These are phyloP conservation scores for Dugesia japonica DNA, from an alignment of 2,888 invertebrate species.

Conservation along the genomic window DNA sequence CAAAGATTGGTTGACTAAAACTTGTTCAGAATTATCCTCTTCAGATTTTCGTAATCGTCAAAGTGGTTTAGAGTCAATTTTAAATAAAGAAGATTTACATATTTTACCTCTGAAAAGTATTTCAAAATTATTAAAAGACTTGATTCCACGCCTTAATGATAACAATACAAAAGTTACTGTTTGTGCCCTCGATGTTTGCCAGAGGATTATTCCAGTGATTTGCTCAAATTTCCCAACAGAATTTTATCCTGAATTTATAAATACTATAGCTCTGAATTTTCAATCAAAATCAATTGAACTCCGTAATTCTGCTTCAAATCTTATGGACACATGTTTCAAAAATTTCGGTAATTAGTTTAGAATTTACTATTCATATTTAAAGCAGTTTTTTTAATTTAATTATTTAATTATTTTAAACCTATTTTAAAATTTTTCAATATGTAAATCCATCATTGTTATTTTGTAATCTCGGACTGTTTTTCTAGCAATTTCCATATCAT, in stretches of 20 bases:
- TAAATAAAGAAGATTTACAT: background rate
- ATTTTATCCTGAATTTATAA: background rate
- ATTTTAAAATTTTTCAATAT: no score
- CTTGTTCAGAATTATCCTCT: background rate
- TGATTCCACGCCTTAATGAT: background rate
- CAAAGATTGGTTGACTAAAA: slow-evolving; percentile 10
- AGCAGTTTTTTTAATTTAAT: background rate
- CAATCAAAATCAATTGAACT: background rate
- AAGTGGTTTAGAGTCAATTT: background rate
- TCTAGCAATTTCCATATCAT: no score
- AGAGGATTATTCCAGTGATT: background rate
- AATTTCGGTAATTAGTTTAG: background rate
- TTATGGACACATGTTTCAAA: background rate
- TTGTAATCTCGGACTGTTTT: no score
- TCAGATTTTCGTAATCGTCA: background rate
- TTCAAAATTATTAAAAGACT: background rate
- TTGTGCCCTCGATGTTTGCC: background rate
- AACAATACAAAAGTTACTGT: slow-evolving; percentile 10
- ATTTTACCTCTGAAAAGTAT: background rate
- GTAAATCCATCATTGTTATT: no score
- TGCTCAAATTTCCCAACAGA: slow-evolving; percentile 15
- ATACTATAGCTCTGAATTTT: background rate
- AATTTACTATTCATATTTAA: background rate
- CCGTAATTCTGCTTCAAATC: background rate
- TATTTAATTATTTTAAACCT: background rate